phyloP scores from a whole-genome alignment of 2,113 vertebrate species.

The Leptobrachium ailaonicum region DNA sequence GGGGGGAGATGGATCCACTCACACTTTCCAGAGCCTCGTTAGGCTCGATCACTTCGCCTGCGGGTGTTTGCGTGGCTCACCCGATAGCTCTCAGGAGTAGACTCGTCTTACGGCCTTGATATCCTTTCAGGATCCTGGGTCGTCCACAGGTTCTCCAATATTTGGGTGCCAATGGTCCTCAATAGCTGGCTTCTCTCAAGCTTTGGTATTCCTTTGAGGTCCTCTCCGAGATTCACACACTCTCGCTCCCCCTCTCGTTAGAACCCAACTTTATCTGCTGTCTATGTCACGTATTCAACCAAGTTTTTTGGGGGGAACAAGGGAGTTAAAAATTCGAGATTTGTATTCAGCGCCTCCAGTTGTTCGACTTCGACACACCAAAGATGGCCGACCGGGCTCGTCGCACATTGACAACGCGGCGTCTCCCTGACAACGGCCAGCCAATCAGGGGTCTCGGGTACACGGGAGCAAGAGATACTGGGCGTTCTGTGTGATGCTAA shows the following conservation, averaged over 20 bases:
- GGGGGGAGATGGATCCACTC: too few relatives aligned
- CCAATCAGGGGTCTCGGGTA: slow-evolving; percentile 2
- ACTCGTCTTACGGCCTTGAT: too few relatives aligned
- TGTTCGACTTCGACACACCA: slow-evolving; percentile 16
- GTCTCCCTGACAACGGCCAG: slow-evolving; percentile 12
- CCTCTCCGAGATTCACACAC: slow-evolving; percentile 36
- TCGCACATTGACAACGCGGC: slow-evolving; percentile 18
- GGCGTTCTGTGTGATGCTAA: neutral
- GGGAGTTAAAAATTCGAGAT: slow-evolving; percentile 42
- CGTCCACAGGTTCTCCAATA: too few relatives aligned
- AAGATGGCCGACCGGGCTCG: slow-evolving; percentile 26
- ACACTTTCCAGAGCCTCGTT: too few relatives aligned
- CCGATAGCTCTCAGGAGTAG: too few relatives aligned
- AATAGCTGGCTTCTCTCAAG: too few relatives aligned
- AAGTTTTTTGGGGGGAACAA: slow-evolving; percentile 25
- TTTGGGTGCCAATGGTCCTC: too few relatives aligned
- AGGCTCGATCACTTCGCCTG: too few relatives aligned
- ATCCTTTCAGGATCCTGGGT: too few relatives aligned
- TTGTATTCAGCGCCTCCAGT: slow-evolving; percentile 34
- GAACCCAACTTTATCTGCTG: slow-evolving; percentile 47
- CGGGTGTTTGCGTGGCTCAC: too few relatives aligned
- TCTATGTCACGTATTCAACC: slow-evolving; percentile 45
- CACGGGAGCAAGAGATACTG: neutral
- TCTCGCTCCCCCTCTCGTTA: slow-evolving; percentile 44
- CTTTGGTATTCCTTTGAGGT: too few relatives aligned